Evolutionary conservation across 2,797 vertebrate genomes (phyloP).

Genomic region (Liasis olivaceus): DNA sequence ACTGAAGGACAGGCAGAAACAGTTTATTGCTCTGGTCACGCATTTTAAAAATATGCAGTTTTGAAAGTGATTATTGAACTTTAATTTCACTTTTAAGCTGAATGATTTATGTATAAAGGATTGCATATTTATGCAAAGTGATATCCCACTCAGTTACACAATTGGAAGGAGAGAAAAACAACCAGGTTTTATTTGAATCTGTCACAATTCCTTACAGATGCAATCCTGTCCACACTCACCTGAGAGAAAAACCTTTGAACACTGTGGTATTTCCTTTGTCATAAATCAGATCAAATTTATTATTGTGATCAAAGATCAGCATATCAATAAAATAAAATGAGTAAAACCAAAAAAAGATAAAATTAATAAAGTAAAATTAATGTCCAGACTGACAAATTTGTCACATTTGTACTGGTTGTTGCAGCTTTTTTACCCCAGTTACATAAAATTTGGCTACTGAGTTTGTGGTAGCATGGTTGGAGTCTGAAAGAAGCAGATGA

Average conservation of each 20-base stretch:
- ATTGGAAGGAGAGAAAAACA: neutral
- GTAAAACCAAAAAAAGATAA: neutral
- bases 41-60: conserved; percentile 37
- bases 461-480: neutral
- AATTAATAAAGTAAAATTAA: neutral
- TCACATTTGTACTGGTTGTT: neutral
- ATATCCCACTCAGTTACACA: neutral
- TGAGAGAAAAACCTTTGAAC: neutral
- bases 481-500: neutral
- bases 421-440: neutral
- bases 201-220: neutral
- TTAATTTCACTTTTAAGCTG: conserved; percentile 18
- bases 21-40: conserved; percentile 65
- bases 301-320: neutral
- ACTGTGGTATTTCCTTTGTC: neutral
- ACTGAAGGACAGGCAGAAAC: conserved; percentile 60
- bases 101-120: neutral
- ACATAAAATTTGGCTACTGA: neutral
- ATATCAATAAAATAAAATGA: neutral
- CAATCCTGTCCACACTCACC: neutral
- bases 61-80: conserved; percentile 17
- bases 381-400: neutral
- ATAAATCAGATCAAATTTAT: neutral
- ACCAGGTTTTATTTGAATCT: neutral
- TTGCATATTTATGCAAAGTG: neutral